phyloP scores from a whole-genome alignment of 2,797 vertebrate genomes.

The Australoheros facetus region DNA sequence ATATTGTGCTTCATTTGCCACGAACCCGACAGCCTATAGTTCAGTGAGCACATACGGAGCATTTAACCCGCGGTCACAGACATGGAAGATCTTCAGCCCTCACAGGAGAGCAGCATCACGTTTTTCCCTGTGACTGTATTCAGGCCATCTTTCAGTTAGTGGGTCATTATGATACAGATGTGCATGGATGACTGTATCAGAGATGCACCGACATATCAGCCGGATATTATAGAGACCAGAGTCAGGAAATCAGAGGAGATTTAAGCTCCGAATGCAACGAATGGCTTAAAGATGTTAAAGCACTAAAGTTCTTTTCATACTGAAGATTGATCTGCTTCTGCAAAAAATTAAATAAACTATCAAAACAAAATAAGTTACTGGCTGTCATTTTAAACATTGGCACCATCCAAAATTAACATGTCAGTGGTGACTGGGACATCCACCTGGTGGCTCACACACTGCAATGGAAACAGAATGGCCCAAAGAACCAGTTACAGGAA shows the following conservation, averaged over 20 bases:
- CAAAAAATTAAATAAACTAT: rapidly evolving
- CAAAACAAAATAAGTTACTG: background rate
- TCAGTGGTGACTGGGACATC: background rate
- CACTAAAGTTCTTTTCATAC: background rate
- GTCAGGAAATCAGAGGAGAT: background rate
- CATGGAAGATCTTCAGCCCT: background rate
- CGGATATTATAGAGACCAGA: background rate
- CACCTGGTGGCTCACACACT: background rate
- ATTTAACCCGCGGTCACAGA: background rate
- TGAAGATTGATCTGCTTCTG: background rate
- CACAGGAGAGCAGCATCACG: background rate
- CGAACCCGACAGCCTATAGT: background rate
- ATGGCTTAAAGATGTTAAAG: background rate
- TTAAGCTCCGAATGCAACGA: background rate
- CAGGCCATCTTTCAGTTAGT: too few relatives aligned
- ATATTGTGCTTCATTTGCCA: background rate
- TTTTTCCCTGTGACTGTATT: too few relatives aligned
- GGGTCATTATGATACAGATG: background rate
- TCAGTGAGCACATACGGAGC: constrained; percentile 14
- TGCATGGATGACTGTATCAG: too few relatives aligned
- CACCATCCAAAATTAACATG: background rate
- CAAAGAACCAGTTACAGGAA: background rate
- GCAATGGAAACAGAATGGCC: background rate
- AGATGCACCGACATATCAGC: too few relatives aligned
- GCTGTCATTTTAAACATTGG: background rate